These are phyloP conservation scores for Pituophis catenifer DNA, from an alignment of 2,113 vertebrate genomes.

Conservation along the genomic window DNA sequence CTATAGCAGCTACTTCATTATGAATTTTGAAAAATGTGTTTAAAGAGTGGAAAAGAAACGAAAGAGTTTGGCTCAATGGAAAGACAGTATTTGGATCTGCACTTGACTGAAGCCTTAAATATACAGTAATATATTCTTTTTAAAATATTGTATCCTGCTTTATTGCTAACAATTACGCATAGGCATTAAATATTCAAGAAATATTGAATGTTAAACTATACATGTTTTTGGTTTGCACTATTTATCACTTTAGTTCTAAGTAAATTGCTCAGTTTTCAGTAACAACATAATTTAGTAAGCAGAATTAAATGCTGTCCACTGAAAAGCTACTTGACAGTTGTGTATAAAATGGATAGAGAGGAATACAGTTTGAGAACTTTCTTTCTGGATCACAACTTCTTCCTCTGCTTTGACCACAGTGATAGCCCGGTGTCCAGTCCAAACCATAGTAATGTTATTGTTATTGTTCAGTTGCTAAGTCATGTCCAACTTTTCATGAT, in stretches of 20 bases:
- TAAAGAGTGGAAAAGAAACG: not conserved
- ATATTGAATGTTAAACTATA: not conserved
- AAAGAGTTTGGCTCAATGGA: not conserved
- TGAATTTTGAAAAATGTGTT: not conserved
- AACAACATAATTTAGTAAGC: not conserved
- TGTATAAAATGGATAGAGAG: not conserved
- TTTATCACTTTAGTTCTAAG: not conserved
- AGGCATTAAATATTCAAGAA: not conserved
- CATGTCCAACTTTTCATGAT: not conserved
- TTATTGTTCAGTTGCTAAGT: not conserved
- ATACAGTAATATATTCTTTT: not conserved
- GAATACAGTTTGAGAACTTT: not conserved
- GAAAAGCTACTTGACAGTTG: not conserved
- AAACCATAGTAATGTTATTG: not conserved
- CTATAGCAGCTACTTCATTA: not conserved
- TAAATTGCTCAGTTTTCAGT: not conserved
- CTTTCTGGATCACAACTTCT: not conserved
- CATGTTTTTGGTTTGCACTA: not conserved
- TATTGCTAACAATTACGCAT: not conserved
- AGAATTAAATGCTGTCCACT: not conserved
- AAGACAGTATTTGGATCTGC: not conserved
- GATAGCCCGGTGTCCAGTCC: not conserved
- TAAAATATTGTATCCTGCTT: not conserved
- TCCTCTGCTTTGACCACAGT: not conserved
- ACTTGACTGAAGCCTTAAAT: not conserved